These are phyloP conservation scores for Mormyrus iriodes DNA, from an alignment of 2,113 vertebrate species.

Conservation along the genomic window DNA sequence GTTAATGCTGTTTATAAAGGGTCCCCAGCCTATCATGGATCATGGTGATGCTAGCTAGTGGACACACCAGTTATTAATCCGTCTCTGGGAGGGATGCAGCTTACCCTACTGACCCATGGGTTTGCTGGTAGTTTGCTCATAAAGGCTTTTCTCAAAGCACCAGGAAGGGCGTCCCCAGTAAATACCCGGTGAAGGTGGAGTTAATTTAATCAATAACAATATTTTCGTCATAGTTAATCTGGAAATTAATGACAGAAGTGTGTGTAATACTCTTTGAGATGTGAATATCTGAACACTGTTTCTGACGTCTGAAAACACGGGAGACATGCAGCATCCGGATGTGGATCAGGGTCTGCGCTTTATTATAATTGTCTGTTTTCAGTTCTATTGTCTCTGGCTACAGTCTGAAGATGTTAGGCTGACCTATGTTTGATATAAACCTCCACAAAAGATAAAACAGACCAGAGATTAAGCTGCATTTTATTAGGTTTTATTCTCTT, in stretches of 20 bases:
- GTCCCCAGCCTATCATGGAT: constrained; percentile 29
- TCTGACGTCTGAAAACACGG: neutral
- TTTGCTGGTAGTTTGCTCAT: constrained; percentile 14
- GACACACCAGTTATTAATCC: neutral
- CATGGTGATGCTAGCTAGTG: neutral
- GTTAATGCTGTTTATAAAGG: constrained; percentile 50
- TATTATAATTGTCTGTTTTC: neutral
- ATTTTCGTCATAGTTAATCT: neutral
- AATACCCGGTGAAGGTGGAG: neutral
- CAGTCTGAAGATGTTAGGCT: neutral
- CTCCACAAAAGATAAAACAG: neutral
- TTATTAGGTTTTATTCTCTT: neutral
- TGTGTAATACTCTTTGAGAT: neutral
- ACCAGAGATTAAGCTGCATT: neutral
- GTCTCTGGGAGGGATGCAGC: neutral
- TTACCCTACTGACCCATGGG: constrained; percentile 60
- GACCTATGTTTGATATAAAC: neutral
- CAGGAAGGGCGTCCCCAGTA: neutral
- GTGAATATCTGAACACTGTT: neutral
- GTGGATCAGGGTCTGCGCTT: neutral
- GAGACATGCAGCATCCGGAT: neutral
- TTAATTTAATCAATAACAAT: neutral
- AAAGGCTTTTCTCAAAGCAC: neutral
- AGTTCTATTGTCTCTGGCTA: neutral
- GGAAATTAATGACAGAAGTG: neutral